phyloP scores from a whole-genome alignment of 2,888 invertebrate species.

The Cabera pusaria region DNA sequence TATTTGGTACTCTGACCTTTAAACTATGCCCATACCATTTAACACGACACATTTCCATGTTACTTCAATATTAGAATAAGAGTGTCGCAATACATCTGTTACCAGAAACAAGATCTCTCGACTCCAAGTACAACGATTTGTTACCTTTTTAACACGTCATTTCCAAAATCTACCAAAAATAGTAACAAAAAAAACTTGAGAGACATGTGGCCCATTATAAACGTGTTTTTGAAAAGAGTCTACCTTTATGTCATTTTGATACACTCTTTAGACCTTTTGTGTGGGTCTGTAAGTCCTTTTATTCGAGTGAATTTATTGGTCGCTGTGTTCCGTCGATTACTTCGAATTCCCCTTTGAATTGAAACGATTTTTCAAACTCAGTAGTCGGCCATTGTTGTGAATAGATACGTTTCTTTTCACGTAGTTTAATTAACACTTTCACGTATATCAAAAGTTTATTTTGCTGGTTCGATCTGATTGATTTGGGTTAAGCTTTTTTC shows the following conservation, averaged over 20 bases:
- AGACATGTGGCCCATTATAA: constrained; percentile 74
- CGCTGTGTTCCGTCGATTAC: constrained; percentile 40
- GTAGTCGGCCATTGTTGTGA: constrained; percentile 75
- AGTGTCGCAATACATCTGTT: constrained; percentile 58
- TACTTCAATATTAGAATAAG: constrained; percentile 50
- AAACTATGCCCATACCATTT: no score
- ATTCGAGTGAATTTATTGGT: constrained; percentile 59
- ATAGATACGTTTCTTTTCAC: constrained; percentile 59
- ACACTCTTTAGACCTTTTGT: constrained; percentile 75
- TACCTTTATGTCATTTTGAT: constrained; percentile 82
- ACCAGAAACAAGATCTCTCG: constrained; percentile 52
- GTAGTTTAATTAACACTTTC: constrained; percentile 58
- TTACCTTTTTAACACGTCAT: constrained; percentile 82
- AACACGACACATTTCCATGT: constrained; percentile 32
- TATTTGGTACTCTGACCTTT: no score
- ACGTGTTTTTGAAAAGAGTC: constrained; percentile 70
- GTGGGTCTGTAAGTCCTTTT: constrained; percentile 56
- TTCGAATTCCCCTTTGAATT: constrained; percentile 70
- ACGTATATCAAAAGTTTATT: constrained; percentile 29
- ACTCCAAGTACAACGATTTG: constrained; percentile 52
- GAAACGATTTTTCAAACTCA: constrained; percentile 81
- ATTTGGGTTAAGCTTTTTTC: no score
- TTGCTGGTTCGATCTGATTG: constrained; percentile 5
- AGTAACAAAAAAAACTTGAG: constrained; percentile 54
- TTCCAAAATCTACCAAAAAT: constrained; percentile 58